Evolutionary conservation across 1,140 invertebrate species (phyloP).

Genomic region (Drosophila simulans): DNA sequence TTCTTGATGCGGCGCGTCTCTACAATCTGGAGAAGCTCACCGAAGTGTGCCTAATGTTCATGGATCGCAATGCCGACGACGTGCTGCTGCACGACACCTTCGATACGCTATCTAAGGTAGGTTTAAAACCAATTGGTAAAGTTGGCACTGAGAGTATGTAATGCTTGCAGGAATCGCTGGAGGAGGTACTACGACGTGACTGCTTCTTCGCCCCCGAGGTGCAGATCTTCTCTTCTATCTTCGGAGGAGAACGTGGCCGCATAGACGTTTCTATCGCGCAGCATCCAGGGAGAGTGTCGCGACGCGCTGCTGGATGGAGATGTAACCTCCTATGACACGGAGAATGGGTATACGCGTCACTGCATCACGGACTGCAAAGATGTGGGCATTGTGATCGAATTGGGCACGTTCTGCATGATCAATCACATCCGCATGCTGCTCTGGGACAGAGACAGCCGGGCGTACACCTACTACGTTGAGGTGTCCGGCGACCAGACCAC

Average conservation of each 20-base stretch:
- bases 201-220: conserved; percentile 98
- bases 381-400: conserved; percentile 93
- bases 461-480: conserved; percentile 98
- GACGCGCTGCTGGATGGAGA: conserved; percentile 95
- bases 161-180: conserved; percentile 87
- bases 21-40: conserved; percentile 87
- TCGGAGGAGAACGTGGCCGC: too few species aligned
- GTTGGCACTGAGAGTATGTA: too few species aligned
- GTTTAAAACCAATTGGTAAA: not conserved
- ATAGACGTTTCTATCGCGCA: too few species aligned
- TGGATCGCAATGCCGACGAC: conserved; percentile 94
- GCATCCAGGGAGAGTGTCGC: conserved; percentile 94
- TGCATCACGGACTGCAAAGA: conserved; percentile 91
- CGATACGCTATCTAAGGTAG: conserved; percentile 92
- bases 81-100: conserved; percentile 94
- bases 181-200: conserved; percentile 94
- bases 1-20: conserved; percentile 94
- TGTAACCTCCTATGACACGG: conserved; percentile 85
- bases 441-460: conserved; percentile 97
- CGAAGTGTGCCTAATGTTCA: conserved; percentile 91
- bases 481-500: conserved; percentile 98
- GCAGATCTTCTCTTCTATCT: conserved; percentile 98
- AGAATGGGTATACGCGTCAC: conserved; percentile 93
- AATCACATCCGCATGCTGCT: conserved; percentile 97
- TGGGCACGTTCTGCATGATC: conserved; percentile 95